These are phyloP conservation scores for Callitettix versicolor DNA, from an alignment of 1,140 invertebrate species.

Conservation along the genomic window DNA sequence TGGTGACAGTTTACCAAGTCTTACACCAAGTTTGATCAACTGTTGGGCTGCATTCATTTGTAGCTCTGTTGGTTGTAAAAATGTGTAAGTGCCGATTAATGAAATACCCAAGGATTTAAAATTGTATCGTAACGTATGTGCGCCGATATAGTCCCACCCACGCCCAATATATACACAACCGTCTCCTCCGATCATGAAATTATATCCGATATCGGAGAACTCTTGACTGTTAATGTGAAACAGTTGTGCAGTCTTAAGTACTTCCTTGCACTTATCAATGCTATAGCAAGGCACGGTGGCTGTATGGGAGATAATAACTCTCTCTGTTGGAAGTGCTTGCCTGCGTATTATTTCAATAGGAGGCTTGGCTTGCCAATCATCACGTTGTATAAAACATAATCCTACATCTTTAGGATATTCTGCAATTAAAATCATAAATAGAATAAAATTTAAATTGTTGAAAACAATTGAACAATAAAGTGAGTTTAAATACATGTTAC, in stretches of 20 bases:
- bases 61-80: neutral
- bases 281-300: neutral
- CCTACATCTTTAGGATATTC: no score
- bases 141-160: constrained; percentile 54
- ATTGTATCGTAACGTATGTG: constrained; percentile 56
- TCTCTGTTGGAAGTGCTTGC: neutral
- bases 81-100: constrained; percentile 41
- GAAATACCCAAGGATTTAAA: constrained; percentile 51
- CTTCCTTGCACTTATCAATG: neutral
- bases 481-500: no score
- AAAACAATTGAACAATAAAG: no score
- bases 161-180: constrained; percentile 56
- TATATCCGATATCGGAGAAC: constrained; percentile 62
- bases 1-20: constrained; percentile 35
- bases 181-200: constrained; percentile 55
- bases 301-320: constrained; percentile 5
- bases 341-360: neutral
- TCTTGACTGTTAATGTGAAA: neutral
- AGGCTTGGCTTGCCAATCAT: neutral
- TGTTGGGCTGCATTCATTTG: neutral
- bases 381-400: no score
- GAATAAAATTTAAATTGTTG: no score
- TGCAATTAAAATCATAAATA: no score
- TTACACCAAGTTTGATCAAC: constrained; percentile 34
- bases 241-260: neutral